A percentile compares a stretch with the other conserved stretches of the same genome.
Conservation (phyloP, 2,113 vertebrate genomes). For the Mugil cephalus region DNA sequence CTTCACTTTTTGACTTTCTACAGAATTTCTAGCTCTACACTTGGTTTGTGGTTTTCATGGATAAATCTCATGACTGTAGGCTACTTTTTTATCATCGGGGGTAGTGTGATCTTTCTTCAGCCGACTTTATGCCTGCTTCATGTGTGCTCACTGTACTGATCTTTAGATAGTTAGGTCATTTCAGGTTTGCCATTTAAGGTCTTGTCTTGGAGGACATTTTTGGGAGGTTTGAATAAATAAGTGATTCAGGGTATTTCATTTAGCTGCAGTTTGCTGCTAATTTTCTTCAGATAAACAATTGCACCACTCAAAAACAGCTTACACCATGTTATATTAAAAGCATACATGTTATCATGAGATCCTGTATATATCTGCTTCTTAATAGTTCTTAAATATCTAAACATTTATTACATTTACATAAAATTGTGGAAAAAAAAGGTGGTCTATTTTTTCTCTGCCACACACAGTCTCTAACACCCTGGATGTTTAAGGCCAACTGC, state of each 20-base stretch:
- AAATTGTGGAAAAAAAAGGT: not conserved
- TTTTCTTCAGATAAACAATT: too few relatives aligned
- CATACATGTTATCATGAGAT: too few relatives aligned
- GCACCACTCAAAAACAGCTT: too few relatives aligned
- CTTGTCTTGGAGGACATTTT: slow-evolving; percentile 5
- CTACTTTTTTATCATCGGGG: not conserved
- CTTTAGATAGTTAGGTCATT: too few relatives aligned
- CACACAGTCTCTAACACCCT: not conserved
- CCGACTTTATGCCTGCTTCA: slow-evolving; percentile 3
- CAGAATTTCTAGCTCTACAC: slow-evolving; percentile 3
- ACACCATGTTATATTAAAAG: too few relatives aligned
- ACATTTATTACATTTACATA: too few relatives aligned
- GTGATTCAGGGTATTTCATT: not conserved
- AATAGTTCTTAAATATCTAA: too few relatives aligned
- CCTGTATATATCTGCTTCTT: too few relatives aligned
- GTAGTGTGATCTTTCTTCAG: not conserved
- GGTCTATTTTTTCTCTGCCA: slow-evolving; percentile 5
- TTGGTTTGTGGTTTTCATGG: not conserved
- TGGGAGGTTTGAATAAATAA: not conserved
- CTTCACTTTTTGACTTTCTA: slow-evolving; percentile 2
- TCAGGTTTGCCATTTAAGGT: too few relatives aligned
- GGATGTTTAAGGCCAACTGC: slow-evolving; percentile 20
- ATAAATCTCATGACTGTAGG: slow-evolving; percentile 5
- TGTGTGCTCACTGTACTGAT: too few relatives aligned
- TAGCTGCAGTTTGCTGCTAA: not conserved